These are phyloP conservation scores for Stomatorhinus walkeri DNA, from an alignment of 2,797 vertebrate genomes.

Conservation along the genomic window DNA sequence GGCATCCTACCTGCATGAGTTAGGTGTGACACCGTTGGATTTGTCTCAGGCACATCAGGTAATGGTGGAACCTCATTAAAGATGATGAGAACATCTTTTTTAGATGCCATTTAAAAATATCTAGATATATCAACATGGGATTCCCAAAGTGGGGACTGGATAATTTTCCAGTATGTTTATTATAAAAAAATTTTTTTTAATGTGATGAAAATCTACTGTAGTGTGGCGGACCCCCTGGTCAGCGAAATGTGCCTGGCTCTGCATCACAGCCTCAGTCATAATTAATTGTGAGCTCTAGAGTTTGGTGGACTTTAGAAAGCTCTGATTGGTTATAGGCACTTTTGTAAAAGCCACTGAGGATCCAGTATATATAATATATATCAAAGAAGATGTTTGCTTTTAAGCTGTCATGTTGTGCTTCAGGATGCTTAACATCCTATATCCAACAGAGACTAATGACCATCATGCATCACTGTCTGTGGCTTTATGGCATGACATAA, in stretches of 20 bases:
- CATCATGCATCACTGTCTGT: not conserved
- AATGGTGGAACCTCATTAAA: not conserved
- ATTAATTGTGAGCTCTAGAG: not conserved
- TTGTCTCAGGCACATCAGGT: constrained; percentile 38
- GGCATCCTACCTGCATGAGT: constrained; percentile 45
- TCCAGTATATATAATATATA: not conserved
- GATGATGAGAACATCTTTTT: not conserved
- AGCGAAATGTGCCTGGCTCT: not conserved
- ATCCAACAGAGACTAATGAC: not conserved
- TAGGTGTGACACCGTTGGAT: constrained; percentile 31
- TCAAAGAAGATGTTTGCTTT: not conserved
- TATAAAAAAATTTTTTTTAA: not conserved
- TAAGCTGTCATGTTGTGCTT: not conserved
- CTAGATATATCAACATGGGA: not conserved
- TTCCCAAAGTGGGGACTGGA: not conserved
- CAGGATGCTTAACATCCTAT: not conserved
- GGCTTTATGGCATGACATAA: not conserved
- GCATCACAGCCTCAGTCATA: not conserved
- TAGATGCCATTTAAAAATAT: not conserved
- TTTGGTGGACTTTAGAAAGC: not conserved
- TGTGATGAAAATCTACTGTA: not conserved
- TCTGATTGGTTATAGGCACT: not conserved
- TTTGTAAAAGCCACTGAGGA: not conserved
- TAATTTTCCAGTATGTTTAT: not conserved
- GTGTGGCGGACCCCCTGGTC: not conserved